Evolutionary conservation across 1,140 invertebrate species (phyloP).

Genomic region (Brachionus angularis): DNA sequence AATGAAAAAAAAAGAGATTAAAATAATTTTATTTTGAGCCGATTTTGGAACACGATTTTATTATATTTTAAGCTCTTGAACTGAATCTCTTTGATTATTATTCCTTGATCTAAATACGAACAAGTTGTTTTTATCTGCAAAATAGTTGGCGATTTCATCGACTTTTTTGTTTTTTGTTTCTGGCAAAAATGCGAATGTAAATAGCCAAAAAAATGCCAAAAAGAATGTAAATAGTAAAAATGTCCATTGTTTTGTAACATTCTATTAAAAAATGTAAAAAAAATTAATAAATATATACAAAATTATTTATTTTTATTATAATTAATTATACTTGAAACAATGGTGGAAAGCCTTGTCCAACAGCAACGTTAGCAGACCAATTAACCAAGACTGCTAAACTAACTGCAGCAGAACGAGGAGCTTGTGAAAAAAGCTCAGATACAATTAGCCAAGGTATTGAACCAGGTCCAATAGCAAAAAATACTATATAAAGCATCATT

Average conservation of each 20-base stretch:
- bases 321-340: slow-evolving; percentile 14
- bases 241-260: slow-evolving; percentile 82
- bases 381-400: slow-evolving; percentile 46
- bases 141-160: slow-evolving; percentile 72
- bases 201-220: slow-evolving; percentile 91
- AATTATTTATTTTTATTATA: neutral
- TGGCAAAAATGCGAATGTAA: slow-evolving; percentile 94
- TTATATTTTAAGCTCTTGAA: too few relatives aligned
- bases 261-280: too few relatives aligned
- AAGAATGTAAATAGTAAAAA: slow-evolving; percentile 95
- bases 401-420: slow-evolving; percentile 46
- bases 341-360: slow-evolving; percentile 47
- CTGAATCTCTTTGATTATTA: too few relatives aligned
- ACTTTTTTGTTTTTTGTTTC: slow-evolving; percentile 98
- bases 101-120: slow-evolving; percentile 17
- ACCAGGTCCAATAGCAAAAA: slow-evolving; percentile 55
- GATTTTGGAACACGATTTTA: too few relatives aligned
- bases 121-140: slow-evolving; percentile 21
- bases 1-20: too few relatives aligned
- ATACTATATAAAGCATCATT: slow-evolving; percentile 51
- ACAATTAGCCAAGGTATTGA: slow-evolving; percentile 47
- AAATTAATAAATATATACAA: neutral
- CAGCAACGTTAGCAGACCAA: slow-evolving; percentile 47
- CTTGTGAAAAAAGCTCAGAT: slow-evolving; percentile 47
- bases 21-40: too few relatives aligned